Base-by-base conservation (phyloP, 2,888 invertebrate genomes). In the Ferdinandea cuprea region DNA sequence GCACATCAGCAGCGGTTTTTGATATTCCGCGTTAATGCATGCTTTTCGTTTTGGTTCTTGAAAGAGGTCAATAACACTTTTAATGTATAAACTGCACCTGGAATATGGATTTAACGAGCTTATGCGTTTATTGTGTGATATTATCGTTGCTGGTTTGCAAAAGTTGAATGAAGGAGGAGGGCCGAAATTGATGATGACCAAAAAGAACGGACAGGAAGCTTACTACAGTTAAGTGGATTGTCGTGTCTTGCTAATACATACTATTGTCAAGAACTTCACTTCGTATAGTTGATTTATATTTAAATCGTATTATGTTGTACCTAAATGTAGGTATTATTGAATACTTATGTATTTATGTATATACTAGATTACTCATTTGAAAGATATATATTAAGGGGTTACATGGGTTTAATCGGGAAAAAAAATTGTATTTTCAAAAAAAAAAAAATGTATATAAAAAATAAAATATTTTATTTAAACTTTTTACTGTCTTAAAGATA, bases 81-180 rank as follows among this genome's bases (percentile, higher is more conserved):
- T 15, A 65, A 37, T 48, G 56, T 8, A 65, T 65, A 40, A 65
- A 74, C 48, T 74, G 59, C 81, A 76, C 61, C 59, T 59, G 65
- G 42, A 48, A 46, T 81, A 77, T 77, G 54, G 61, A 54, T 66
- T 71, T 77, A 66, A 81, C 59, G 71, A 66, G 66, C 58, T 76
- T 37, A 37, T 40, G 52, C 65, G 65, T 58, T 76, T 48, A 48
- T 44, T 59, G 25, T 65, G 56, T 71, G 65, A 66, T 76, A 71
- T 81, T 15, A 77, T 69, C 69, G 58, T 66, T 73, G 42, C 35
- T 30, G 40, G 73, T n/a, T 19, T 50, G 7, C n/a, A n/a, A n/a
- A 32, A 37, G 52, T 56, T 40, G 56, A 42, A 50, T 52, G 61
- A 32, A 68, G 61, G 54, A 61, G 61, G 59, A 61, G 73, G 37